These are phyloP conservation scores for Heliconius ethilla DNA, from an alignment of 2,888 invertebrate species.

Conservation along the genomic window DNA sequence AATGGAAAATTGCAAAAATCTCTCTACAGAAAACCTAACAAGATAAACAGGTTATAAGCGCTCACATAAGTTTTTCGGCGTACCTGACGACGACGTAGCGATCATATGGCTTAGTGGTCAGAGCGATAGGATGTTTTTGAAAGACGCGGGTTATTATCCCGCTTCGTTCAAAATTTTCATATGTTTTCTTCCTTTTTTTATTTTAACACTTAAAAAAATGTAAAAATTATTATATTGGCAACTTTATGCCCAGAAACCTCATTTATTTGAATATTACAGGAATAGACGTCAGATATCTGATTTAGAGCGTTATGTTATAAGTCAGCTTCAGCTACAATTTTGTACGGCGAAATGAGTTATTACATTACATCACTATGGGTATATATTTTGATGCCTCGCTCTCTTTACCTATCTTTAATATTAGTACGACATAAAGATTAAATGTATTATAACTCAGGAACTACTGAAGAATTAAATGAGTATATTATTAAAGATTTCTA, in stretches of 20 bases:
- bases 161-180: background rate
- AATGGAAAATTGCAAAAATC: background rate
- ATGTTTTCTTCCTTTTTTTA: background rate
- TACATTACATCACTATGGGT: background rate
- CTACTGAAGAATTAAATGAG: too few species aligned
- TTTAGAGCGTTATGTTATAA: slow-evolving; percentile 4
- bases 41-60: too few species aligned
- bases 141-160: background rate
- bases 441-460: background rate
- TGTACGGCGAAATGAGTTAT: background rate
- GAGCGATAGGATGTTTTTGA: background rate
- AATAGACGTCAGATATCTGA: background rate
- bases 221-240: background rate
- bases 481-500: too few species aligned
- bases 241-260: background rate
- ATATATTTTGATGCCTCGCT: background rate
- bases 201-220: background rate
- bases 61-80: too few species aligned
- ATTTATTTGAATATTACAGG: background rate
- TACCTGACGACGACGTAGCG: too few species aligned
- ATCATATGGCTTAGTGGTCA: background rate
- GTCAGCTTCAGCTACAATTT: slow-evolving; percentile 13
- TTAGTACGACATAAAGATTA: background rate
- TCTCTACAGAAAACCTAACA: too few species aligned
- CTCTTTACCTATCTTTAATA: background rate